phyloP scores from a whole-genome alignment of 2,113 vertebrate genomes.

The Sula dactylatra region DNA sequence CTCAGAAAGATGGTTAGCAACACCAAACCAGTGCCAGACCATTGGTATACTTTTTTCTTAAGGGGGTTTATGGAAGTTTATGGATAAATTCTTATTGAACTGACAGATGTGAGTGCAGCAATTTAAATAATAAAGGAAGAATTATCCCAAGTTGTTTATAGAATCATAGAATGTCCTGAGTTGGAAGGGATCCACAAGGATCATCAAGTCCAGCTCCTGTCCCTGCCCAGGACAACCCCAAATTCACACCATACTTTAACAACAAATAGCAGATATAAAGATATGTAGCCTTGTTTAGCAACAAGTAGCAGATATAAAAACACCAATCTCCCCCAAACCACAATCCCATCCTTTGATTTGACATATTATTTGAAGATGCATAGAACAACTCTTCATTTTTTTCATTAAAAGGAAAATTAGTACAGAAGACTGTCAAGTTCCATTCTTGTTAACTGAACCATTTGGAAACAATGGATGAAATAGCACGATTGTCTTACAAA shows the following conservation, averaged over 20 bases:
- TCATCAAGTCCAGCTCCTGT: too few species aligned
- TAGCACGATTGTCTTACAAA: background rate
- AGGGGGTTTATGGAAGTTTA: background rate
- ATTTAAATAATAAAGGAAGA: background rate
- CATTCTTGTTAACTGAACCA: background rate
- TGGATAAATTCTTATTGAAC: background rate
- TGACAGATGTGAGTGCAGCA: background rate
- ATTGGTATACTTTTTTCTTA: background rate
- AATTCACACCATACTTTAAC: too few species aligned
- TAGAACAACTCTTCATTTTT: background rate
- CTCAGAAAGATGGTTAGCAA: background rate
- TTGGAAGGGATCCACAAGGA: too few species aligned
- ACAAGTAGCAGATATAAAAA: background rate
- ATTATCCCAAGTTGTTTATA: background rate
- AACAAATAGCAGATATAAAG: too few species aligned
- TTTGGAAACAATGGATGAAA: background rate
- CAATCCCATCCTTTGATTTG: background rate
- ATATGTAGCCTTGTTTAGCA: too few species aligned
- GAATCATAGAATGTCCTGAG: too few species aligned
- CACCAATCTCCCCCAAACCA: fast-evolving
- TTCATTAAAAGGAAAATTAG: background rate
- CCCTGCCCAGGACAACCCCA: too few species aligned
- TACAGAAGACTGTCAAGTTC: background rate
- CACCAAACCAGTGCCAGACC: background rate
- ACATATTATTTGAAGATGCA: background rate